Evolutionary conservation across 2,797 vertebrate species (phyloP), one percentile per base, ranked within the genome.

Genomic region (Falco columbarius): DNA sequence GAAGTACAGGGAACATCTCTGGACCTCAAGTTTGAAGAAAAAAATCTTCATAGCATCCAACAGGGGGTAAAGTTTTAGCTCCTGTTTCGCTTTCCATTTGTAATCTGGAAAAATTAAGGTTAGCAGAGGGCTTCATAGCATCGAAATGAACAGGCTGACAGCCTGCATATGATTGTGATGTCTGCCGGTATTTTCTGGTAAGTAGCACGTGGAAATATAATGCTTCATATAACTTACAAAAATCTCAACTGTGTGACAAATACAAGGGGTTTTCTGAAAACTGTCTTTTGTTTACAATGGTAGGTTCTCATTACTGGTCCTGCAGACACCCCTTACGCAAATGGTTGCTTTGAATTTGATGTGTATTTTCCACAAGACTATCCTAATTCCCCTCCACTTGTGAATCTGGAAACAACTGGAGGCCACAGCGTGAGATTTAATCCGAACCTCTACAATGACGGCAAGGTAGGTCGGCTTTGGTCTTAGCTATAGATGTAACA

Each of bases 291-390:
- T 61, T 65, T 30, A 75, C 11, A 3, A 47, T 67, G 59, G 38
- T 63, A 99, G 99, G 99, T 99, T 98, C 98, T 99, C 58, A 99
- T 99, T 97, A 99, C 99, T 10, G 99, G 99, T n/a, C 99, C 99
- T 40, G 99, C 99, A 8, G 99, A 99, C 97, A 99, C 99, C 14
- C 99, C 99, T 0, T 99, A 99, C 0, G 99, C 99, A 94, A 99
- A 99, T 62, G 99, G 99, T 46, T 99, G 99, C 97, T 99, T 99
- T 92, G 99, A 99, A 96, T 99, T 99, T 81, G 99, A 99, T 86
- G 99, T 99, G 2, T 99, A 99, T 97, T 99, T 99, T 96, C 99
- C 99, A 83, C 99, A 99, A 98, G 99, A 99, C 97, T 99, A 99
- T 95, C 99, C 99, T 26, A 99, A 99, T 97, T 99, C 99, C 7